Base-by-base conservation (phyloP, 2,888 invertebrate species). In the Protophormia terraenovae region DNA sequence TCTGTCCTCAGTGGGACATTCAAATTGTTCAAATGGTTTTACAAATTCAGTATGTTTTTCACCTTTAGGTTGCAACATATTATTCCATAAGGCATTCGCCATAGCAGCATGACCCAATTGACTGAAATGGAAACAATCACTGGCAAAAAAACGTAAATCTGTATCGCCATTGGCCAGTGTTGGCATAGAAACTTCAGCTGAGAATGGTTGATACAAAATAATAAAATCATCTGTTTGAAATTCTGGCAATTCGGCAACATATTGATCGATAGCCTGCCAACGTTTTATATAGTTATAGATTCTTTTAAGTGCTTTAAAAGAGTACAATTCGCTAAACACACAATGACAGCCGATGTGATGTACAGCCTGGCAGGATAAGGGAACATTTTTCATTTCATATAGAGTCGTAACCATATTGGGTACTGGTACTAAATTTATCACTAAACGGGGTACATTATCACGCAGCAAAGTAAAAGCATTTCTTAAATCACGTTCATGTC, bases 51-150 rank as follows among this genome's bases (percentile, higher is more conserved):
- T 0, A 83, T 67, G 88, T 89, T 94, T 95, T 19, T 89, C 87
- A 0, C 93, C 94, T 10, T 93, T 91, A 1, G 94, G 94, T 89
- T 94, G 92, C 82, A 91, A 35, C 90, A 91, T 91, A 83, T 94
- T 94, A 88, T 95, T 95, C 95, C 95, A 95, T 22, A 95, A 84
- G 14, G 93, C 90, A 88, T 94, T 94, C 3, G 94, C 92, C 86
- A 93, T 91, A 90, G 91, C 89, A 6, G 95, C 94, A 88, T 94
- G 93, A 60, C 93, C 92, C 85, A 94, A 94, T 88, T 95, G 95
- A 88, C 94, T 94, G 12, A 94, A 93, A 89, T 95, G 95, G 87
- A 95, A 95, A 88, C 95, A 95, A 89, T 95, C 95, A 27, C 90
- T 90, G 0, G 94, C 93, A 72, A 95, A 90, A 88, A 92, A 94